Evolutionary conservation across 2,888 invertebrate species (phyloP).

Genomic region (Ichneumoninae sp.): DNA sequence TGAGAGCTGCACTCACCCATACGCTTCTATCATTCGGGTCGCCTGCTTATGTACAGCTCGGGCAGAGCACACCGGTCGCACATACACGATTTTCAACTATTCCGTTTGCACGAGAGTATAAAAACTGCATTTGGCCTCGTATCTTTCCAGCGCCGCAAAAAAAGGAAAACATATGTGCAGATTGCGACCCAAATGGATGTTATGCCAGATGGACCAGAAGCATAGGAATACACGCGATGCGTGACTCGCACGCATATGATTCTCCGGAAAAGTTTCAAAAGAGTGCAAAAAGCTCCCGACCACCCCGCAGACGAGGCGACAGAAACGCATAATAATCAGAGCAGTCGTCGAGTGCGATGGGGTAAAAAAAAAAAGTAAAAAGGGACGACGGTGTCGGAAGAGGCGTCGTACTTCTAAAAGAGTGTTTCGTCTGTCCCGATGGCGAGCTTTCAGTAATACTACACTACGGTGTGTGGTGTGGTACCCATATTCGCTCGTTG

Average conservation of each 20-base stretch:
- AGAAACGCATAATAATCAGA: conserved; percentile 61
- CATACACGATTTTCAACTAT: not conserved
- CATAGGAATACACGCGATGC: conserved; percentile 39
- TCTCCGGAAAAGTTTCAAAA: conserved; percentile 34
- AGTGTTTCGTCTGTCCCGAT: conserved; percentile 54
- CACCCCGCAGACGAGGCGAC: conserved; percentile 27
- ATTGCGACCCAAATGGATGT: conserved; percentile 2
- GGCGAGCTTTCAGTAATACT: conserved; percentile 56
- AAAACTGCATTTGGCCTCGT: conserved; percentile 5
- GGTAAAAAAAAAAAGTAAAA: conserved; percentile 22
- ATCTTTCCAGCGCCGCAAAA: not conserved
- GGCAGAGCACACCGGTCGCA: not conserved
- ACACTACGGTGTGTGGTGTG: not conserved
- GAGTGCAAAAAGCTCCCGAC: conserved; percentile 27
- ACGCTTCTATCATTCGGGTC: not conserved
- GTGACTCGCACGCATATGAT: conserved; percentile 12
- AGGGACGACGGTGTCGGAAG: conserved; percentile 36
- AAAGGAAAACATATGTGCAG: not conserved
- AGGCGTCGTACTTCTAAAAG: conserved; percentile 48
- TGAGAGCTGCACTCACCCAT: not conserved
- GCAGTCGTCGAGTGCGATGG: conserved; percentile 32
- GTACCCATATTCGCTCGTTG: conserved; percentile 9
- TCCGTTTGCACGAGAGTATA: not conserved
- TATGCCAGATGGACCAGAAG: conserved; percentile 33
- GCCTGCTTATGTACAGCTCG: not conserved